These are phyloP conservation scores for Diaphora mendica DNA, from an alignment of 2,888 invertebrate species.

Conservation along the genomic window DNA sequence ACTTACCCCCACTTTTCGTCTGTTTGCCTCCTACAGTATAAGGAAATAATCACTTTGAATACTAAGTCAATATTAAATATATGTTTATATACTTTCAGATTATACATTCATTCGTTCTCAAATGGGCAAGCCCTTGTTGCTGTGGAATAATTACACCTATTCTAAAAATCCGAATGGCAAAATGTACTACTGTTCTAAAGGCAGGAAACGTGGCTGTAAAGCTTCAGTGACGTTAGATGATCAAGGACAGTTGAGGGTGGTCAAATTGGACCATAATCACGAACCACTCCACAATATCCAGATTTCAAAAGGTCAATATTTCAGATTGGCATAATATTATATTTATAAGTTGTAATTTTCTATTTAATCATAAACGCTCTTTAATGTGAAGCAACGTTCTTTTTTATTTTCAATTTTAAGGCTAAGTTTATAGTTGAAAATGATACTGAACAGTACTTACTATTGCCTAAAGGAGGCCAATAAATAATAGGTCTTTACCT, in stretches of 20 bases:
- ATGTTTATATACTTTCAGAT: constrained; percentile 6
- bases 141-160: constrained; percentile 15
- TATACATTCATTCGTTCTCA: constrained; percentile 10
- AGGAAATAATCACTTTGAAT: background rate
- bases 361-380: no score
- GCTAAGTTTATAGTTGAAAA: no score
- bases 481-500: no score
- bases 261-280: constrained; percentile 3
- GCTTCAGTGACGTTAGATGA: constrained; percentile 5
- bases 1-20: no score
- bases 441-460: no score
- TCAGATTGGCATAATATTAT: background rate
- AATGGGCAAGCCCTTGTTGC: constrained; percentile 13
- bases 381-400: no score
- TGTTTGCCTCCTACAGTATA: background rate
- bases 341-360: background rate
- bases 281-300: background rate
- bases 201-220: background rate
- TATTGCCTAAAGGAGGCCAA: no score
- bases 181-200: constrained; percentile 11
- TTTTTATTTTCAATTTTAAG: no score
- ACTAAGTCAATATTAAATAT: background rate
- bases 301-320: background rate
- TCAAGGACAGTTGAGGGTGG: background rate
- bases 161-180: background rate